These are phyloP conservation scores for Lasaia peninsularis DNA, from an alignment of 1,140 invertebrate genomes.

Conservation along the genomic window DNA sequence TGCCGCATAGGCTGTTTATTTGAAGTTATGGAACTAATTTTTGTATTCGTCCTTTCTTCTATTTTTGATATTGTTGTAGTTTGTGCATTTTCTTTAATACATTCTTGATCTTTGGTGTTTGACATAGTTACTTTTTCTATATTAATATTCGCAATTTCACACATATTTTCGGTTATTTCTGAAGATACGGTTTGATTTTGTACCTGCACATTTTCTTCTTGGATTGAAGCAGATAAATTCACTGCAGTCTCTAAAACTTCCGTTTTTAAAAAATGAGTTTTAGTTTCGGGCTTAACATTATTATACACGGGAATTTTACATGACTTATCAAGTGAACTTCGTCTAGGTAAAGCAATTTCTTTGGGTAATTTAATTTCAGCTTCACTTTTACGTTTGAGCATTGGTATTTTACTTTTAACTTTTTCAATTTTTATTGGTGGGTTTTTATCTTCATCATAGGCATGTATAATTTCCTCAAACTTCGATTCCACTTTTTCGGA, in stretches of 20 bases:
- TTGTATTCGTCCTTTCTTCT: neutral
- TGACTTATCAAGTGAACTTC: constrained; percentile 6
- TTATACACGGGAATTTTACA: neutral
- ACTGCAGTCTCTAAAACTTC: neutral
- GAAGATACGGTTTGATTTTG: neutral
- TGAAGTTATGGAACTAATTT: neutral
- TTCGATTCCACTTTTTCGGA: constrained; percentile 44
- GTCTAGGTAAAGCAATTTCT: neutral
- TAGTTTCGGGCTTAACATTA: neutral
- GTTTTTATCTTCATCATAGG: constrained; percentile 49
- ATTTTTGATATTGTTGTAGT: neutral
- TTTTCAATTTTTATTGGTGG: constrained; percentile 34
- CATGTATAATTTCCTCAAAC: constrained; percentile 65
- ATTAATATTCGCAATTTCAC: neutral
- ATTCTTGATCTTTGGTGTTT: neutral
- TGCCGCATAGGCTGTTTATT: neutral
- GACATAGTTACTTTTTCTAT: neutral
- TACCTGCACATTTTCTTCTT: neutral
- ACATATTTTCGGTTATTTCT: neutral
- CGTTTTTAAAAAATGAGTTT: neutral
- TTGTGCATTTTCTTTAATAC: neutral
- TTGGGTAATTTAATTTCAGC: constrained; percentile 34
- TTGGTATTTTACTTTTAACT: constrained; percentile 48
- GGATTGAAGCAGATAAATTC: neutral
- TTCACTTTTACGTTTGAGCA: constrained; percentile 48